phyloP scores from a whole-genome alignment of 2,113 vertebrate species.

The Antigone vipio region DNA sequence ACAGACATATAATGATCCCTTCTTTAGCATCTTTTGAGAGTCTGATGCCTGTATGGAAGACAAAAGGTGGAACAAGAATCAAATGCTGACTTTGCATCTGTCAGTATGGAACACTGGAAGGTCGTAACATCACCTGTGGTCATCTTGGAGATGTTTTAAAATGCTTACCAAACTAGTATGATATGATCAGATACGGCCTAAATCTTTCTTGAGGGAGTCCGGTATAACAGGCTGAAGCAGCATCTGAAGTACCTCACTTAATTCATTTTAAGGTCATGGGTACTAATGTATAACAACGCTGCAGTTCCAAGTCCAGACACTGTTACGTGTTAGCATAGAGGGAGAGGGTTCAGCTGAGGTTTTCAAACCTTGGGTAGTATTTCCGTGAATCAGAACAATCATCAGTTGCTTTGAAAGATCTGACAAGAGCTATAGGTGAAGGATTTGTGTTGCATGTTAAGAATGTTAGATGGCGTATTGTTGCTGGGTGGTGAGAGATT shows the following conservation, averaged over 20 bases:
- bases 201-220: neutral
- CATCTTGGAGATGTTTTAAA: neutral
- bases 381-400: neutral
- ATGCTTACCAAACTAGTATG: neutral
- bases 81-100: neutral
- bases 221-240: neutral
- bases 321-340: neutral
- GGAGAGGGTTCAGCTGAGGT: neutral
- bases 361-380: neutral
- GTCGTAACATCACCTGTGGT: neutral
- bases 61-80: neutral
- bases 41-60: neutral
- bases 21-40: neutral
- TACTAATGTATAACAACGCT: neutral
- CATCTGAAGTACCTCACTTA: neutral
- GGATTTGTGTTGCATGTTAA: neutral
- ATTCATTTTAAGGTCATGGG: neutral
- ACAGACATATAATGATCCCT: neutral
- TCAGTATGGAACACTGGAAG: neutral
- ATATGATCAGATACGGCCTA: neutral
- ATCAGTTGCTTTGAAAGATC: neutral
- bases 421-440: neutral
- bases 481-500: constrained; percentile 42
- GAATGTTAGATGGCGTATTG: neutral
- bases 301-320: neutral